Conservation (phyloP, 2,113 vertebrate species). For the Hiodon alosoides region DNA sequence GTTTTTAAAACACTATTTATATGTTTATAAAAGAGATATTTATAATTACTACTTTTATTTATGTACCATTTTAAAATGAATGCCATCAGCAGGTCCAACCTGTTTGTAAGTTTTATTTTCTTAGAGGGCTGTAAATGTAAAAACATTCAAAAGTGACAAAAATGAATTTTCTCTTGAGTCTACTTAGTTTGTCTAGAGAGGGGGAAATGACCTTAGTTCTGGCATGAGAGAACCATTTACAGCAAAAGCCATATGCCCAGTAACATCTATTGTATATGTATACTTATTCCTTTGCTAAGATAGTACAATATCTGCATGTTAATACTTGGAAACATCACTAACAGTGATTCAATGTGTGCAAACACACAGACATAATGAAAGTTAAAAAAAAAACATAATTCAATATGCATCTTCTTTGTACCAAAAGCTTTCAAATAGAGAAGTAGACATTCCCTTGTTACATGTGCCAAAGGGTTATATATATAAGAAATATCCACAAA, state of each 20-base stretch:
- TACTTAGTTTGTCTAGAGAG: slow-evolving; percentile 22
- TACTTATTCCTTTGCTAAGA: neutral
- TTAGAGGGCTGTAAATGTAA: slow-evolving; percentile 69
- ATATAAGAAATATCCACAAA: neutral
- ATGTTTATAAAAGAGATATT: slow-evolving; percentile 80
- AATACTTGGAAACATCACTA: neutral
- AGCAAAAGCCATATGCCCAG: neutral
- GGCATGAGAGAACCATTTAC: neutral
- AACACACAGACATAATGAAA: neutral
- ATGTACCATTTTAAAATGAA: slow-evolving; percentile 71
- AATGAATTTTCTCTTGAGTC: slow-evolving; percentile 54
- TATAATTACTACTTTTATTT: slow-evolving; percentile 77
- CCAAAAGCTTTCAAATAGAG: neutral
- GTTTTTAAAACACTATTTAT: slow-evolving; percentile 72
- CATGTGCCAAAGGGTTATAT: neutral
- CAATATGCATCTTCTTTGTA: neutral
- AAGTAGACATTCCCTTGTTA: neutral
- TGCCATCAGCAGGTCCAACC: slow-evolving; percentile 69
- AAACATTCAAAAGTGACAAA: slow-evolving; percentile 50
- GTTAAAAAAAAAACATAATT: neutral
- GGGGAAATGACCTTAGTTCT: neutral
- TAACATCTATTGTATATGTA: neutral
- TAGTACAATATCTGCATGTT: neutral
- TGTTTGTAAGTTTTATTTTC: slow-evolving; percentile 66
- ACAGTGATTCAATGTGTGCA: neutral